Evolutionary conservation across 1,140 invertebrate species (phyloP), one percentile per base, ranked within the genome.

Genomic region (Oncopeltus fasciatus): DNA sequence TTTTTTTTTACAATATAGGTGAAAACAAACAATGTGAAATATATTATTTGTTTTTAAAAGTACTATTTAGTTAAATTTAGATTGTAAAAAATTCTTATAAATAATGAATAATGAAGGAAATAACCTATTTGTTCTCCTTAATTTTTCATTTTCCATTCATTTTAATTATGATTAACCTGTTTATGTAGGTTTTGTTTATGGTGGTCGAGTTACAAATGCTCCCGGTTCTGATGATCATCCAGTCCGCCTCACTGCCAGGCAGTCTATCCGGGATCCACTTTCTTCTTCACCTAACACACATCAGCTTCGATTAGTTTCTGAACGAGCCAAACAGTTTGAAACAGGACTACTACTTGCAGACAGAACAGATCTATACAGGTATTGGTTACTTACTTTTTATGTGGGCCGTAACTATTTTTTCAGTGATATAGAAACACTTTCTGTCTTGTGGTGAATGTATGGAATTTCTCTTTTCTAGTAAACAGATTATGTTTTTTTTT

Each of bases 321-420:
- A 81, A 57, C 74, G 85, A n/a, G 84, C 85, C 0, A 79, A 81
- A 63, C 85, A 87, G 68, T 84, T 90, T 70, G 86, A 88, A 68
- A 77, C 74, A 1, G 81, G 68, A 76, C 24, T 80, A 80, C 21
- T 78, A 77, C 33, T 77, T 78, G 26, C 64, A 9, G 79, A 77
- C 70, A 76, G 84, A 44, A 87, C 83, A 2, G 81, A 80, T 66
- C 28, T 64, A 33, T 64, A 64, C 53, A 63, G 38, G 62, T 63
- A 62, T 24, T 49, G 21, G 44, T 26, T 18, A 24, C 26, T 46
- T 60, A 26, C 16, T 24, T n/a, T 43, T 44, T 24, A 29, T 49
- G 18, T 5, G 20, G 4, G n/a, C n/a, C n/a, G n/a, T n/a, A n/a
- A n/a, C n/a, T n/a, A n/a, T n/a, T n/a, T n/a, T n/a, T n/a, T n/a